Percentiles rank a stretch among this genome's conserved stretches.
These are phyloP conservation scores for Phytoseiulus persimilis DNA, from an alignment of 2,888 invertebrate genomes.

Conservation along the genomic window DNA sequence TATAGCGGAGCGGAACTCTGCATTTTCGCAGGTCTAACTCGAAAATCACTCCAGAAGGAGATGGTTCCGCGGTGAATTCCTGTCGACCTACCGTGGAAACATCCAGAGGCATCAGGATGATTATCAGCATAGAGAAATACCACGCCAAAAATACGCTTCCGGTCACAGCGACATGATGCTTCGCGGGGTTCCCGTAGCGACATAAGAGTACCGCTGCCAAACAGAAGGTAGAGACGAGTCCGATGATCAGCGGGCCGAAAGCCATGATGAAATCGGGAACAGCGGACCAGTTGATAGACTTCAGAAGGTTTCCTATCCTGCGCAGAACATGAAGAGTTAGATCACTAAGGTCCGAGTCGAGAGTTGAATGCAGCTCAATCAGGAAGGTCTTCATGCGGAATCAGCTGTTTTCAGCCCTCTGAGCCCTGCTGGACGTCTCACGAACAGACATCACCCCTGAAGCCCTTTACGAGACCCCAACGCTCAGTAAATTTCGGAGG, in stretches of 20 bases:
- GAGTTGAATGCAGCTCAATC: no score
- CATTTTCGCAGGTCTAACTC: no score
- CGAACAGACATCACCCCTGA: neutral
- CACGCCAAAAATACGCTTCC: slow-evolving; percentile 87
- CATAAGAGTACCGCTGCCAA: slow-evolving; percentile 71
- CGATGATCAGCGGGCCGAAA: slow-evolving; percentile 61
- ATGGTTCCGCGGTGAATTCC: no score
- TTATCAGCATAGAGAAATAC: slow-evolving; percentile 97
- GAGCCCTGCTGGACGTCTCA: neutral
- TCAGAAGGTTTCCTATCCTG: neutral
- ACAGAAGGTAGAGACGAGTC: slow-evolving; percentile 67
- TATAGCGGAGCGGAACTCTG: no score
- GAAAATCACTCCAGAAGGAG: no score
- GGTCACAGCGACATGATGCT: slow-evolving; percentile 87
- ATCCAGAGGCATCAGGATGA: slow-evolving; percentile 92
- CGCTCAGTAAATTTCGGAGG: no score
- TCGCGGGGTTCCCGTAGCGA: slow-evolving; percentile 88
- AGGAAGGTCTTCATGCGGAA: no score
- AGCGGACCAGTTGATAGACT: neutral
- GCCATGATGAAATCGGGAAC: neutral
- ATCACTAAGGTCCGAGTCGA: neutral
- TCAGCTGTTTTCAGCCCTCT: neutral
- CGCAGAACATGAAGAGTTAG: neutral
- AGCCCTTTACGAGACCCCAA: neutral
- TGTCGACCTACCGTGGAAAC: slow-evolving; percentile 77